Percentiles rank a stretch among this genome's conserved stretches.
These are phyloP conservation scores for Baronia brevicornis DNA, from an alignment of 2,888 invertebrate genomes.

Conservation along the genomic window DNA sequence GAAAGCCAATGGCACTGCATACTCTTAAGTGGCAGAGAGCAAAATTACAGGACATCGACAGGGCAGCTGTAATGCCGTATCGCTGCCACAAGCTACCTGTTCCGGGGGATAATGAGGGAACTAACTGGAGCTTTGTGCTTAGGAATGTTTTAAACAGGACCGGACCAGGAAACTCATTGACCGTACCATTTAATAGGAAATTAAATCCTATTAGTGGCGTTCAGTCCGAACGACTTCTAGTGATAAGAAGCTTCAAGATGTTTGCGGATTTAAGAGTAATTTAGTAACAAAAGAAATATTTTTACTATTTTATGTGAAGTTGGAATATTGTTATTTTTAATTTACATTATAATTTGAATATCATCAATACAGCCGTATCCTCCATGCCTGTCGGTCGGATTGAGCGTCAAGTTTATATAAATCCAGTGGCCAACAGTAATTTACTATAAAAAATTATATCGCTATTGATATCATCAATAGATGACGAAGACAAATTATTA, in stretches of 20 bases:
- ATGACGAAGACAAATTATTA: too few relatives aligned
- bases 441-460: too few relatives aligned
- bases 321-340: too few relatives aligned
- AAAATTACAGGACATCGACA: constrained; percentile 37
- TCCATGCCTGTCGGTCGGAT: too few relatives aligned
- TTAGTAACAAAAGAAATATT: too few relatives aligned
- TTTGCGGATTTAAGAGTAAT: too few relatives aligned
- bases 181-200: constrained; percentile 15
- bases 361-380: constrained; percentile 19
- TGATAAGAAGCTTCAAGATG: neutral
- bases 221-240: neutral
- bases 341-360: too few relatives aligned
- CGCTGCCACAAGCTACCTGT: constrained; percentile 40
- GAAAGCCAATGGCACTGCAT: constrained; percentile 32
- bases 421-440: too few relatives aligned
- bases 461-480: too few relatives aligned
- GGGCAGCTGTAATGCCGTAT: constrained; percentile 31
- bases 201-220: constrained; percentile 10
- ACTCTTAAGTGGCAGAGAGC: constrained; percentile 26
- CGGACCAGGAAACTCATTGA: constrained; percentile 19
- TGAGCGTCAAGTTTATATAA: too few relatives aligned
- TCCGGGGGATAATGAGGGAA: constrained; percentile 51
- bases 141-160: constrained; percentile 33
- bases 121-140: constrained; percentile 47
- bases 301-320: too few relatives aligned